A percentile compares a stretch with the other conserved stretches of the same genome.
phyloP scores from a whole-genome alignment of 2,113 vertebrate genomes.

The Cavia aperea region DNA sequence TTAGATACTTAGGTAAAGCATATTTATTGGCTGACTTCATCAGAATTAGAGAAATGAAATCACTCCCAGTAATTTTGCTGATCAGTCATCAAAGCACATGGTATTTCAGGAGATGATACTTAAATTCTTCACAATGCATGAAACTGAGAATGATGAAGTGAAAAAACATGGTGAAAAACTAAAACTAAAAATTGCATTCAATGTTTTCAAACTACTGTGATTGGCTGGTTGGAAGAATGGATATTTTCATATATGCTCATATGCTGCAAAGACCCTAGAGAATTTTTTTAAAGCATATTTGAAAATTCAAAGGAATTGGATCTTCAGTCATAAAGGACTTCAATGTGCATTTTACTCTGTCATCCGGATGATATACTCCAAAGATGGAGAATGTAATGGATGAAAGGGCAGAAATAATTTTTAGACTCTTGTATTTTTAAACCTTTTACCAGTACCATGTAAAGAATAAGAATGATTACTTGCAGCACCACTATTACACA shows the following conservation, averaged over 20 bases:
- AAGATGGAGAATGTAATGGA: neutral
- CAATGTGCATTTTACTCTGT: neutral
- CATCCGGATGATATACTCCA: neutral
- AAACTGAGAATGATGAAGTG: neutral
- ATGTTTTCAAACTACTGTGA: neutral
- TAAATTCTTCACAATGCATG: neutral
- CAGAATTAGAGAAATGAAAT: neutral
- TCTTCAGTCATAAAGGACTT: neutral
- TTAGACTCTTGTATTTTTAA: constrained; percentile 4
- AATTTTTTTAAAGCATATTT: neutral
- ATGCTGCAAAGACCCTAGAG: neutral
- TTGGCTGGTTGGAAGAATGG: neutral
- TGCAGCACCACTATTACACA: neutral
- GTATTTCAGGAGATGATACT: neutral
- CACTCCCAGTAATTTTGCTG: neutral
- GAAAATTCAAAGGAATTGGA: neutral
- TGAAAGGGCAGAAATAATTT: neutral
- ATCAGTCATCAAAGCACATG: neutral
- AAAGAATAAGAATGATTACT: neutral
- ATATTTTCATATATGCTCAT: neutral
- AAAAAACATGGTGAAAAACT: neutral
- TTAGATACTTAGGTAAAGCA: neutral
- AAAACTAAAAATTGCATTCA: neutral
- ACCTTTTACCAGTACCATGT: neutral
- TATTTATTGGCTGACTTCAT: neutral